These are phyloP conservation scores for Labeo catla DNA, from an alignment of 2,113 vertebrate genomes.

Conservation along the genomic window DNA sequence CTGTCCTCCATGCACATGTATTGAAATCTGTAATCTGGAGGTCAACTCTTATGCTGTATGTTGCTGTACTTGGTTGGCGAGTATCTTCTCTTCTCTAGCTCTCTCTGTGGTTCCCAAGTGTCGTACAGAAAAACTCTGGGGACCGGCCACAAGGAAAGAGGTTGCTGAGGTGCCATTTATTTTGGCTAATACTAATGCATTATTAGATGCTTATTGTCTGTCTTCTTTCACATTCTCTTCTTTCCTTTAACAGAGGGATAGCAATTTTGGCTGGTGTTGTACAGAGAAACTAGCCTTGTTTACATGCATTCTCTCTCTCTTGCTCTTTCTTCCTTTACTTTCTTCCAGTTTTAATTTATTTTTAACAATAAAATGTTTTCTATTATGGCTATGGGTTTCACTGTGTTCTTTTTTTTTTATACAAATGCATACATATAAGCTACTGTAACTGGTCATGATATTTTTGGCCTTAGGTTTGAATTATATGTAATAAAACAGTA, in stretches of 20 bases:
- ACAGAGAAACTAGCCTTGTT: slow-evolving; percentile 97
- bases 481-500: neutral
- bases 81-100: slow-evolving; percentile 75
- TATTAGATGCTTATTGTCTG: slow-evolving; percentile 13
- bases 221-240: slow-evolving; percentile 33
- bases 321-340: slow-evolving; percentile 59
- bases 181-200: slow-evolving; percentile 19
- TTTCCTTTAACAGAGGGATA: slow-evolving; percentile 54
- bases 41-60: neutral
- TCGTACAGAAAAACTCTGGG: slow-evolving; percentile 89
- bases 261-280: slow-evolving; percentile 90
- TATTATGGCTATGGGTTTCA: neutral
- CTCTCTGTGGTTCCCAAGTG: slow-evolving; percentile 81
- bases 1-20: slow-evolving; percentile 67
- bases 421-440: neutral
- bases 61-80: neutral
- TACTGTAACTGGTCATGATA: neutral
- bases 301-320: slow-evolving; percentile 71
- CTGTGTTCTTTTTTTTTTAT: neutral
- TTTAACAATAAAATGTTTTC: slow-evolving; percentile 34
- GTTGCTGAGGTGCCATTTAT: slow-evolving; percentile 67
- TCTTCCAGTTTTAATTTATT: slow-evolving; percentile 9
- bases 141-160: slow-evolving; percentile 69
- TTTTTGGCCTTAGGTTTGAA: neutral
- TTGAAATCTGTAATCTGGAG: slow-evolving; percentile 1